These are phyloP conservation scores for Baryphthengus martii DNA, from an alignment of 2,113 vertebrate genomes.

Conservation along the genomic window DNA sequence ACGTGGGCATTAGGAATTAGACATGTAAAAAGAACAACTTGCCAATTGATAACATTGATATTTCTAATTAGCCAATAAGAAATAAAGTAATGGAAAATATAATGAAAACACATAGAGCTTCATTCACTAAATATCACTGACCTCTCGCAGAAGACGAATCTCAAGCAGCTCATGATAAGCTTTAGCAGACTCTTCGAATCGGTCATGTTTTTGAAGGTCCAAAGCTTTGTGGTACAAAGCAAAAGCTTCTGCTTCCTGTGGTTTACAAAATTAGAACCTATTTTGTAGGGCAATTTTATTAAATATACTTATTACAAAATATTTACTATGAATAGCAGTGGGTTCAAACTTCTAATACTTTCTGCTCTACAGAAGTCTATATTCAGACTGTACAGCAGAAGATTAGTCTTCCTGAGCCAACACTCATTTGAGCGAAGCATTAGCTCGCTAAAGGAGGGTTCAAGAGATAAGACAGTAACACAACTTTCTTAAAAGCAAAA, in stretches of 20 bases:
- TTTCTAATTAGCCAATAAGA: neutral
- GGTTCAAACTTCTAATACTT: neutral
- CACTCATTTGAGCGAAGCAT: neutral
- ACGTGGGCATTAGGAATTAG: accelerated
- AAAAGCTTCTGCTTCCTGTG: conserved; percentile 96
- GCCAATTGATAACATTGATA: neutral
- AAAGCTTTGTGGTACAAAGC: conserved; percentile 95
- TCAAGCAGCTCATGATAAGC: conserved; percentile 95
- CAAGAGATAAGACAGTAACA: neutral
- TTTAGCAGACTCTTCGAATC: conserved; percentile 91
- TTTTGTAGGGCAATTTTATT: neutral
- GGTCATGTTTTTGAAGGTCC: conserved; percentile 97
- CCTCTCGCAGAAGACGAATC: conserved; percentile 92
- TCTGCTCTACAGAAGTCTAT: neutral
- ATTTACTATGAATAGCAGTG: neutral
- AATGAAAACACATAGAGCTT: neutral
- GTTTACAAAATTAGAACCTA: neutral
- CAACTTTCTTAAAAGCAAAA: neutral
- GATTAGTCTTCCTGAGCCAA: neutral
- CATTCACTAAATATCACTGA: conserved; percentile 53
- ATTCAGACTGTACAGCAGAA: neutral
- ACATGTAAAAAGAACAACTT: neutral
- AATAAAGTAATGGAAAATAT: neutral
- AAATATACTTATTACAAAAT: neutral
- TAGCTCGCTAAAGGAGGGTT: neutral